These are phyloP conservation scores for Microhierax caerulescens DNA, from an alignment of 2,797 vertebrate species.

Conservation along the genomic window DNA sequence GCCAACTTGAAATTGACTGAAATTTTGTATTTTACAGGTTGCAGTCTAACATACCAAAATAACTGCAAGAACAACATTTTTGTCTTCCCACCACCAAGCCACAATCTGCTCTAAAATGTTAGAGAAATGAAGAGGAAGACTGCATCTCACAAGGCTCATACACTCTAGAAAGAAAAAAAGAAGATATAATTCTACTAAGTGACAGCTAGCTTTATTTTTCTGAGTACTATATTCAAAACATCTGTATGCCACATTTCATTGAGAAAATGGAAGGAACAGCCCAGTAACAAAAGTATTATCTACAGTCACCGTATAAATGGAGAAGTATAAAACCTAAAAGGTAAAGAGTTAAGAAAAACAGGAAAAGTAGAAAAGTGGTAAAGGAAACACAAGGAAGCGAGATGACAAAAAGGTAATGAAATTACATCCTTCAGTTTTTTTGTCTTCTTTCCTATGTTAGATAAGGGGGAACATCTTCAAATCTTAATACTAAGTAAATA, in stretches of 20 bases:
- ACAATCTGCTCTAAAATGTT: not conserved
- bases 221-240: not conserved
- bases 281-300: not conserved
- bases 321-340: not conserved
- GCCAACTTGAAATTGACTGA: not conserved
- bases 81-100: not conserved
- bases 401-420: not conserved
- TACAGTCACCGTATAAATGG: not conserved
- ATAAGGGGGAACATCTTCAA: not conserved
- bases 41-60: not conserved
- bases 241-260: not conserved
- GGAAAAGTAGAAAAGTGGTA: not conserved
- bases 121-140: not conserved
- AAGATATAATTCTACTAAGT: not conserved
- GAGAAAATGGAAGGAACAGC: not conserved
- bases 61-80: not conserved
- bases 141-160: not conserved
- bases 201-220: not conserved
- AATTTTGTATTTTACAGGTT: not conserved
- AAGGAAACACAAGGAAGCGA: not conserved
- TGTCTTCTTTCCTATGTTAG: not conserved
- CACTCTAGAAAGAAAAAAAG: not conserved
- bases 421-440: not conserved
- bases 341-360: not conserved
- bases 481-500: not conserved